Evolutionary conservation across 2,888 invertebrate species (phyloP), one percentile per base, ranked within the genome.

Genomic region (Lysandra bellargus): DNA sequence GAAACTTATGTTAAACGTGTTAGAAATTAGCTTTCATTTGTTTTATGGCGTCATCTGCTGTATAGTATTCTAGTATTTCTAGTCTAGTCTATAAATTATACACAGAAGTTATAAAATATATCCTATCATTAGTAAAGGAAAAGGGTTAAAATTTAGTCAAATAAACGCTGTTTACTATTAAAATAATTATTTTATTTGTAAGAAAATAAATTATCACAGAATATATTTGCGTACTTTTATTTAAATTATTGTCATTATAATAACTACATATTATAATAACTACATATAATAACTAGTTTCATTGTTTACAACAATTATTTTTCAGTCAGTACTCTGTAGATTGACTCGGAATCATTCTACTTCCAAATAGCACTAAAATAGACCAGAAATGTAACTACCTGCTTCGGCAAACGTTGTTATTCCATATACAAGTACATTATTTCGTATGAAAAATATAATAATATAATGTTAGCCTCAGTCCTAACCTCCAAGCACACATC

Each of bases 11-110:
- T 33, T 17, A 33, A 30, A 17, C 37, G 17, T 33, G 33, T 69
- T 69, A 69, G 33, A 69, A 37, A 69, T 69, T 33, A 69, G 23
- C 69, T 69, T 69, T 69, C 69, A 14, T 69, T 69, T 69, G 69
- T 69, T 69, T 37, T 69, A 69, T 69, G 69, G 33, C 33, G 69
- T 37, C 33, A 23, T 61, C n/a, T 23, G 61, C 6, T 23, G 61
- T 23, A 23, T 6, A 9, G 9, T 49, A 12, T 9, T 49, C 9
- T 49, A 49, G 49, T 49, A 49, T 49, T 49, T 49, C 44, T 44
- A 44, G 44, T 44, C 4, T 61, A 53, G 14, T 5, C 40, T 40
- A 40, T 40, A 40, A 1, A 40, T 40, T 40, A 40, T 40, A n/a
- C 60, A 1, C 6, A n/a, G 12, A 37, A 37, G n/a, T 12, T 23